These are phyloP conservation scores for Burhinus bistriatus DNA, from an alignment of 2,113 vertebrate species.

Conservation along the genomic window DNA sequence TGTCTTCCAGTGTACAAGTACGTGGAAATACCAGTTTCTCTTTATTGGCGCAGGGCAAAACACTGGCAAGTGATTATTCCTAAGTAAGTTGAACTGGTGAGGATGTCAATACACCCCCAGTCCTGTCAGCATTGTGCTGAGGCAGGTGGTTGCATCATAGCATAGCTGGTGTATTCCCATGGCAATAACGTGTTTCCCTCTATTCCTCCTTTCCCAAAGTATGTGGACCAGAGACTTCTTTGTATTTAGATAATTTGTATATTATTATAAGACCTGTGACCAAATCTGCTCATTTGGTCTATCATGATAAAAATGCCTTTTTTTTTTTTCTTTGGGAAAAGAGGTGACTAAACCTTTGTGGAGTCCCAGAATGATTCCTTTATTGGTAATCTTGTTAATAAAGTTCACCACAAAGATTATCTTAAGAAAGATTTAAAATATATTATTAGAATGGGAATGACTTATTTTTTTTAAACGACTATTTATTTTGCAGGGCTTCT, in stretches of 20 bases:
- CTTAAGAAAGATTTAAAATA: not conserved
- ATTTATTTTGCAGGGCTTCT: not conserved
- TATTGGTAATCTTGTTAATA: not conserved
- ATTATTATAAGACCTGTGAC: not conserved
- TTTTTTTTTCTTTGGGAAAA: not conserved
- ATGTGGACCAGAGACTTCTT: not conserved
- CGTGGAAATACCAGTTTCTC: not conserved
- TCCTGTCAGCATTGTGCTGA: rapidly evolving
- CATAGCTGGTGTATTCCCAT: not conserved
- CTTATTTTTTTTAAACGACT: not conserved
- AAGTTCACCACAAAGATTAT: not conserved
- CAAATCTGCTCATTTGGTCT: not conserved
- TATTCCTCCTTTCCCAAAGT: not conserved
- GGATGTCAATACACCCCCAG: rapidly evolving
- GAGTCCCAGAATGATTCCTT: not conserved
- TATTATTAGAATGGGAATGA: not conserved
- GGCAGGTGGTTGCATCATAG: rapidly evolving
- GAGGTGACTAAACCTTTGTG: not conserved
- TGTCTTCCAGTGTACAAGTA: not conserved
- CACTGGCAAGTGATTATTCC: not conserved
- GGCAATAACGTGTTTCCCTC: not conserved
- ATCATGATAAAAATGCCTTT: not conserved
- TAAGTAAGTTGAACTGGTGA: not conserved
- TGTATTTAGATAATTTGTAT: not conserved
- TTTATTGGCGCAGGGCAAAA: rapidly evolving